Conservation (phyloP, 2,113 vertebrate species). For the Puffinus mauretanicus region DNA sequence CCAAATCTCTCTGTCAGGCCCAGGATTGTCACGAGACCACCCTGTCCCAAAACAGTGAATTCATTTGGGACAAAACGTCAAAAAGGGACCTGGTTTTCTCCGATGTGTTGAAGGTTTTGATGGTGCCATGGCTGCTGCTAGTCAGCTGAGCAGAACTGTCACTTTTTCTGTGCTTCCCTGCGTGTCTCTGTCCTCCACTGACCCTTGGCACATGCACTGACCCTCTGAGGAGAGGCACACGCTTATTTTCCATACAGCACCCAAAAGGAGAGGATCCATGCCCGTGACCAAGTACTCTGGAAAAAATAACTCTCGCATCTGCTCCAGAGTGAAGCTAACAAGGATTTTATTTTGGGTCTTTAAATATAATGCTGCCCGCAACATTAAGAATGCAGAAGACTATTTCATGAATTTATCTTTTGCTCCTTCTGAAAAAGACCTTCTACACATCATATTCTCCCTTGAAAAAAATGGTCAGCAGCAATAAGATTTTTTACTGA, state of each 20-base stretch:
- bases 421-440: neutral
- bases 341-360: neutral
- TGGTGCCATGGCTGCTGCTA: neutral
- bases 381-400: neutral
- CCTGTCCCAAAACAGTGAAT: neutral
- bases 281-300: neutral
- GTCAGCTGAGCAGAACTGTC: neutral
- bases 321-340: neutral
- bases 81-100: neutral
- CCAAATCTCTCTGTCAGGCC: neutral
- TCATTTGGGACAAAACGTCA: accelerated
- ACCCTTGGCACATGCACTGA: neutral
- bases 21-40: neutral
- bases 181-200: neutral
- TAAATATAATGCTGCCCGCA: neutral
- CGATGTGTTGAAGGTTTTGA: neutral
- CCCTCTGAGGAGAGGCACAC: neutral
- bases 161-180: neutral
- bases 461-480: slow-evolving; percentile 17
- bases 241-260: neutral
- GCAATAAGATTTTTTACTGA: slow-evolving; percentile 35
- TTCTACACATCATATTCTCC: neutral
- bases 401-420: neutral
- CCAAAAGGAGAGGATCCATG: neutral
- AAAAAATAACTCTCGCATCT: neutral